Percentiles rank a stretch among this genome's conserved stretches.
phyloP scores from a whole-genome alignment of 1,140 invertebrate genomes.

The Sitophilus oryzae region DNA sequence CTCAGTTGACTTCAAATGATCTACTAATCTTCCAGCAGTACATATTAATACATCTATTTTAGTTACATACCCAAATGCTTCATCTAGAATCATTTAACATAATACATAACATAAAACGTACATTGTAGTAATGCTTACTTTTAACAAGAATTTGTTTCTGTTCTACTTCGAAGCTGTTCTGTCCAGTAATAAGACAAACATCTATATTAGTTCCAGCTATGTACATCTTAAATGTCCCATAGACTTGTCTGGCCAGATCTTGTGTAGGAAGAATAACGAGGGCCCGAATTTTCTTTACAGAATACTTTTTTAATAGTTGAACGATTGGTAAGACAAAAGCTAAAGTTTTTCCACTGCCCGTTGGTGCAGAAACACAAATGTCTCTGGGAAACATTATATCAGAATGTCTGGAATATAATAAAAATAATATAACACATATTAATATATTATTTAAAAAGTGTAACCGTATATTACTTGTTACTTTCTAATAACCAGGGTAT shows the following conservation, averaged over 20 bases:
- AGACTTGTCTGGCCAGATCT: slow-evolving; percentile 86
- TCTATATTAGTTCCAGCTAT: slow-evolving; percentile 64
- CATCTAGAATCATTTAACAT: slow-evolving; percentile 27
- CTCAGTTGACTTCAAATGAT: slow-evolving; percentile 81
- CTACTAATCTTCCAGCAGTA: slow-evolving; percentile 87
- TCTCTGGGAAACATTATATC: slow-evolving; percentile 67
- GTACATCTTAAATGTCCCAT: slow-evolving; percentile 73
- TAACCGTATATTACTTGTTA: slow-evolving; percentile 14
- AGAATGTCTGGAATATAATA: slow-evolving; percentile 44
- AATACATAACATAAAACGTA: not conserved
- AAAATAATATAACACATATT: not conserved
- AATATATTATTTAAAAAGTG: not conserved
- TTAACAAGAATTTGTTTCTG: slow-evolving; percentile 66
- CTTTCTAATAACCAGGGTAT: slow-evolving; percentile 69
- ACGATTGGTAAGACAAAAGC: slow-evolving; percentile 91
- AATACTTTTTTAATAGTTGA: slow-evolving; percentile 56
- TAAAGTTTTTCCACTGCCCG: slow-evolving; percentile 96
- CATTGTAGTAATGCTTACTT: slow-evolving; percentile 45
- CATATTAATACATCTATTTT: slow-evolving; percentile 85
- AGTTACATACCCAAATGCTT: slow-evolving; percentile 44
- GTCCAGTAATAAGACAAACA: slow-evolving; percentile 68
- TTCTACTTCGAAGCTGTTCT: slow-evolving; percentile 66
- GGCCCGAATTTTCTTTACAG: slow-evolving; percentile 63
- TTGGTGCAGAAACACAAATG: slow-evolving; percentile 95
- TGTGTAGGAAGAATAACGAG: slow-evolving; percentile 87